Evolutionary conservation across 1,140 invertebrate species (phyloP).

Genomic region (Euwallacea fornicatus): DNA sequence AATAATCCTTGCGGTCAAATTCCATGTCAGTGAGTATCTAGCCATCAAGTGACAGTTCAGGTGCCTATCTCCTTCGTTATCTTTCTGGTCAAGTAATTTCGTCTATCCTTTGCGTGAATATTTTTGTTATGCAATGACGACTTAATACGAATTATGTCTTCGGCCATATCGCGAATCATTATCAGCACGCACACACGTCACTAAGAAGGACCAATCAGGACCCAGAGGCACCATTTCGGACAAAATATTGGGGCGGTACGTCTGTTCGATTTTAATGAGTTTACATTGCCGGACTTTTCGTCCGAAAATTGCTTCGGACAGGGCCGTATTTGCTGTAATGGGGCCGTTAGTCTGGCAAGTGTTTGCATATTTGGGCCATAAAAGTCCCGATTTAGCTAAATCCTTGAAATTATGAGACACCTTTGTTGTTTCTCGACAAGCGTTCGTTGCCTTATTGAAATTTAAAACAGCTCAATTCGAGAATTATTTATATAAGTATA

Average conservation of each 20-base stretch:
- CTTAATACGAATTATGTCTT: neutral
- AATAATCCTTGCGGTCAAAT: constrained; percentile 1
- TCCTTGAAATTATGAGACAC: neutral
- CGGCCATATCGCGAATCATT: constrained; percentile 21
- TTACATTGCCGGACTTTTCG: constrained; percentile 19
- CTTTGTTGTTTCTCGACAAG: neutral
- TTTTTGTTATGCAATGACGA: neutral
- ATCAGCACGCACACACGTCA: constrained; percentile 15
- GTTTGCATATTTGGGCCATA: constrained; percentile 1
- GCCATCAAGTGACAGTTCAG: neutral
- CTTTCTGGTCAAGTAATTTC: too few relatives aligned
- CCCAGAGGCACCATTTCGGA: neutral
- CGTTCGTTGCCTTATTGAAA: too few relatives aligned
- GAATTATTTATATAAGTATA: too few relatives aligned
- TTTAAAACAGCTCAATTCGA: too few relatives aligned
- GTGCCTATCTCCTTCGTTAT: neutral
- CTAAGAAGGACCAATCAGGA: neutral
- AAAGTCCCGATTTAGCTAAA: neutral
- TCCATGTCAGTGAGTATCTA: neutral
- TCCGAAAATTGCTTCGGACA: neutral
- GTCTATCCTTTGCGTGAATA: too few relatives aligned
- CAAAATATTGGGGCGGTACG: constrained; percentile 17
- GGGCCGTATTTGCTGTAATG: neutral
- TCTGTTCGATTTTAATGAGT: constrained; percentile 21
- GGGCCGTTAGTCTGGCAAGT: neutral